A percentile compares a stretch with the other conserved stretches of the same genome.
phyloP scores from a whole-genome alignment of 2,888 invertebrate genomes.

The Pachliopta kotzebuea region DNA sequence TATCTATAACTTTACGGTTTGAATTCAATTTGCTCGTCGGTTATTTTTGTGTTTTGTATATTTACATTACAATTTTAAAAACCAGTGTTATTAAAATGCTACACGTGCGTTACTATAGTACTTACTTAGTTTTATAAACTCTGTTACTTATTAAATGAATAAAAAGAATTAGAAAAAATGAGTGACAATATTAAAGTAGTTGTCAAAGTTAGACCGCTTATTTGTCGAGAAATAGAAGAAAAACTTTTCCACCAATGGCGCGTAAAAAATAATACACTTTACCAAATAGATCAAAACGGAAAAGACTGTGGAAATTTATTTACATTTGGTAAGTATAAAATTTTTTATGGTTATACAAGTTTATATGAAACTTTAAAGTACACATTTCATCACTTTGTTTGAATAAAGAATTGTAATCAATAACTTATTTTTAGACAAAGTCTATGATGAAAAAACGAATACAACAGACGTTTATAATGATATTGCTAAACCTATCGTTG shows the following conservation, averaged over 20 bases:
- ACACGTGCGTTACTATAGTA: constrained; percentile 30
- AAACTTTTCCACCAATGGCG: constrained; percentile 81
- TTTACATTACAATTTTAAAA: constrained; percentile 16
- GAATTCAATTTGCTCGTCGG: constrained; percentile 43
- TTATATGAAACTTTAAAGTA: constrained; percentile 14
- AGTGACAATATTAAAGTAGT: constrained; percentile 87
- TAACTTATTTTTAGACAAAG: constrained; percentile 82
- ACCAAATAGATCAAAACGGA: constrained; percentile 78
- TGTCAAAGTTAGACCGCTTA: constrained; percentile 86
- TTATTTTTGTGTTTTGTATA: constrained; percentile 35
- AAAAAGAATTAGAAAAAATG: constrained; percentile 60
- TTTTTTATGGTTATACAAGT: neutral
- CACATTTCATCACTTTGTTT: neutral
- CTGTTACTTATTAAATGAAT: constrained; percentile 33
- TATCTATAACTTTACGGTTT: constrained; percentile 37
- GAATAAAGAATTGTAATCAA: neutral
- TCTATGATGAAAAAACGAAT: constrained; percentile 81
- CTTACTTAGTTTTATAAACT: constrained; percentile 32
- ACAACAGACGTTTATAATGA: constrained; percentile 84
- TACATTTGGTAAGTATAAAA: constrained; percentile 62
- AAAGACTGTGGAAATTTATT: constrained; percentile 51
- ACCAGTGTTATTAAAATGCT: constrained; percentile 22
- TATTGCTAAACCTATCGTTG: constrained; percentile 86
- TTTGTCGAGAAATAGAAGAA: constrained; percentile 82
- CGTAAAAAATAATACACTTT: constrained; percentile 80